Evolutionary conservation across 2,113 vertebrate genomes (phyloP), one percentile per base, ranked within the genome.

Genomic region (Piaya cayana): DNA sequence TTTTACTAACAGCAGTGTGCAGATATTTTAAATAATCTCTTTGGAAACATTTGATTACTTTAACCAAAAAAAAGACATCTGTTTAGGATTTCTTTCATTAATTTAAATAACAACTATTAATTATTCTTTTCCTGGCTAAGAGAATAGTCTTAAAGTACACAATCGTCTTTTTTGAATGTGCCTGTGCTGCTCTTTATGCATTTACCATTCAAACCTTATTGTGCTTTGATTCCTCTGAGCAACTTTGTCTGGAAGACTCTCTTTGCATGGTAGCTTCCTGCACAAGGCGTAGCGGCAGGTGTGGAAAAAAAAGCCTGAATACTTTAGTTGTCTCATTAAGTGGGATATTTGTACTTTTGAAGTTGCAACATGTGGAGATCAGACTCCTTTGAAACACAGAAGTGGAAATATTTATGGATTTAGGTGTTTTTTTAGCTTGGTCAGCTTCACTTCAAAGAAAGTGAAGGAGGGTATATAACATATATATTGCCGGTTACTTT

Each of bases 381-480:
- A 91, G 62, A 36, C 36, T 63, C 47, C 64, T 84, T 59, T 68
- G 68, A 96, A 86, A 75, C 2, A 55, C n/a, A 29, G 37, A 89
- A 82, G 32, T 78, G 65, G 30, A 82, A 87, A 84, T 87, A 69
- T 81, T 88, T 84, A 47, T 2, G 1, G 19, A 8, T 59, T 78
- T 63, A 15, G 45, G 20, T 65, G 5, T 0, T 47, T 27, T 84
- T 75, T 47, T 36, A 72, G 43, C 56, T 65, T 79, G 72, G 91
- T 93, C 47, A 71, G 12, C 39, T 78, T 94, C 11, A 27, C 86
- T 92, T 91, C 69, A 92, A 65, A 92, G 81, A 70, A 59, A 75
- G 26, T 65, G 86, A 68, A 81, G 68, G 39, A 30, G 56, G 42
- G 5, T 53, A 45, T 64, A 20, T 79, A 65, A 86, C 45, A 39